phyloP scores from a whole-genome alignment of 2,888 invertebrate genomes.

The Aquatica leii region DNA sequence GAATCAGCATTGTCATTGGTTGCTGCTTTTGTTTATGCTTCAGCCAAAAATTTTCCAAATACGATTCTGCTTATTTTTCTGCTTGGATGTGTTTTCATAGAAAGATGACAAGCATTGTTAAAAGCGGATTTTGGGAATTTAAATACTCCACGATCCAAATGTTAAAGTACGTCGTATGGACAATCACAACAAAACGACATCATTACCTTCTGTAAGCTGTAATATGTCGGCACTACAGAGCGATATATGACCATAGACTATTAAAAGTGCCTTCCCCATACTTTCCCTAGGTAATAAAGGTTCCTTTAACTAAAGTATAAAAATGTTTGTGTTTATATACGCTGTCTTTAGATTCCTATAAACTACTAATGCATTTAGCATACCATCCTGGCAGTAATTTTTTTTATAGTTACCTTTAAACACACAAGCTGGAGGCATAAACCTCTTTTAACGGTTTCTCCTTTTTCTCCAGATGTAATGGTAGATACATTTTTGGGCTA shows the following conservation, averaged over 20 bases:
- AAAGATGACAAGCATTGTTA: too few species aligned
- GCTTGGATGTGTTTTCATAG: too few species aligned
- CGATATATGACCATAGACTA: not conserved
- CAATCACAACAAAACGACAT: too few species aligned
- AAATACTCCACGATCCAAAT: too few species aligned
- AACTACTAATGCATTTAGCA: conserved; percentile 2
- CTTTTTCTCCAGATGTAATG: not conserved
- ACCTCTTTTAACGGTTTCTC: not conserved
- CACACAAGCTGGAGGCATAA: not conserved
- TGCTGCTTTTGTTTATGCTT: too few species aligned
- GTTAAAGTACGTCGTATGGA: too few species aligned
- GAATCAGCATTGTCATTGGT: too few species aligned
- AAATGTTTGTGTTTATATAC: not conserved
- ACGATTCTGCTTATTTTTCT: too few species aligned
- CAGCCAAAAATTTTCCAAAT: too few species aligned
- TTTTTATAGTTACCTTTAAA: not conserved
- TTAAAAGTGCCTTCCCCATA: not conserved
- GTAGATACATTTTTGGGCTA: conserved; percentile 7
- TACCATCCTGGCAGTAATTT: not conserved
- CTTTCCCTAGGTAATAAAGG: too few species aligned
- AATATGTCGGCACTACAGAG: not conserved
- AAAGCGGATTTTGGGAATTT: too few species aligned
- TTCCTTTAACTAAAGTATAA: too few species aligned
- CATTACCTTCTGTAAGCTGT: not conserved
- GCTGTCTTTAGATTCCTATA: not conserved